These are phyloP conservation scores for Nannobrachium achirus DNA, from an alignment of 2,113 vertebrate species.

Conservation along the genomic window DNA sequence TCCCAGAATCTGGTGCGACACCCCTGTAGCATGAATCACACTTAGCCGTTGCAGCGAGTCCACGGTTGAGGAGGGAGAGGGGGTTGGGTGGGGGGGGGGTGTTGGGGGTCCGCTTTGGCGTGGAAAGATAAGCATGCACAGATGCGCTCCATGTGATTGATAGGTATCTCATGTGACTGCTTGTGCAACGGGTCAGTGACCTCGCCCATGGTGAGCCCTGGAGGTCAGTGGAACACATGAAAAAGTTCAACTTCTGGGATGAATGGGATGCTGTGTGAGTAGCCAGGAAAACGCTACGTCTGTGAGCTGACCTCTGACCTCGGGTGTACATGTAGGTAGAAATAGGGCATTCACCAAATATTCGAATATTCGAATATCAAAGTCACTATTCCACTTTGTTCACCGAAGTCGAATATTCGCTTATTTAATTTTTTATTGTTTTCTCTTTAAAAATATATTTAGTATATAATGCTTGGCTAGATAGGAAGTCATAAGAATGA, in stretches of 20 bases:
- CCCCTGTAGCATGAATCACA: slow-evolving; percentile 33
- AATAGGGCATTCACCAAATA: not conserved
- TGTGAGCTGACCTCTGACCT: not conserved
- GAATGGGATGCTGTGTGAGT: not conserved
- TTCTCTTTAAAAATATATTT: too few species aligned
- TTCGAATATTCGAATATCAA: not conserved
- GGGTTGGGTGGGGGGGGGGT: too few species aligned
- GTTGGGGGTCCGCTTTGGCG: not conserved
- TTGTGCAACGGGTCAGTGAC: slow-evolving; percentile 13
- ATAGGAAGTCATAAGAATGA: too few species aligned
- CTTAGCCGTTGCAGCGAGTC: not conserved
- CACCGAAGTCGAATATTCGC: too few species aligned
- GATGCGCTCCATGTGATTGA: slow-evolving; percentile 9
- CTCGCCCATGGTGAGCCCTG: not conserved
- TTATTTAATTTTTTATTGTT: too few species aligned
- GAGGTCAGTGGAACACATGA: slow-evolving; percentile 20
- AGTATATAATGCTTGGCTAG: too few species aligned
- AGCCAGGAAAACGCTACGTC: not conserved
- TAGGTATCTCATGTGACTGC: slow-evolving; percentile 4
- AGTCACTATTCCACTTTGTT: too few species aligned
- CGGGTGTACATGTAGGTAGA: not conserved
- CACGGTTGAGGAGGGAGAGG: slow-evolving; percentile 8
- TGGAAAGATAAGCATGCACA: slow-evolving; percentile 11
- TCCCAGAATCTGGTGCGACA: slow-evolving; percentile 55
- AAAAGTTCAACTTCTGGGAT: slow-evolving; percentile 17